A percentile compares a stretch with the other conserved stretches of the same genome.
phyloP scores from a whole-genome alignment of 2,797 vertebrate species.

The Pantherophis alleghaniensis region DNA sequence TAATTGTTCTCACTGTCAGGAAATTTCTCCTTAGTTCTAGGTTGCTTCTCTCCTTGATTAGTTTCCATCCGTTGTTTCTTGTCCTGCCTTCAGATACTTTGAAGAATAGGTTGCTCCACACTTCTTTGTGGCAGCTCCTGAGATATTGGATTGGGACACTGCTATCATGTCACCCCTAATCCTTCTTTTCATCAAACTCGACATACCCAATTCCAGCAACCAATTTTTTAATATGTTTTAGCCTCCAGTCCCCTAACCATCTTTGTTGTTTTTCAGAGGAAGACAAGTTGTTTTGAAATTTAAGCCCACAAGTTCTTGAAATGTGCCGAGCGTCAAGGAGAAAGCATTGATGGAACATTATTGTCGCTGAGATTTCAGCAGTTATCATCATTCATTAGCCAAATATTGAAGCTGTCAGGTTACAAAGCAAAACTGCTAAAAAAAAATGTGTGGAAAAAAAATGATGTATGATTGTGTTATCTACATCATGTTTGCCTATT shows the following conservation, averaged over 20 bases:
- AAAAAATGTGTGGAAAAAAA: neutral
- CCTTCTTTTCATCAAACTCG: neutral
- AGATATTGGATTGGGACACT: neutral
- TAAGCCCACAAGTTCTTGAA: neutral
- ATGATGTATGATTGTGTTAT: neutral
- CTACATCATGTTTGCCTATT: neutral
- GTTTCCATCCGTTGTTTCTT: neutral
- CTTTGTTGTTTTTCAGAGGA: neutral
- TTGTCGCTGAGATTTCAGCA: neutral
- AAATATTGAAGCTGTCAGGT: neutral
- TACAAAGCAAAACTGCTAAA: neutral
- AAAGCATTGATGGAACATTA: neutral
- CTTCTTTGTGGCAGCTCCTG: neutral
- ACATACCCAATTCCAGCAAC: neutral
- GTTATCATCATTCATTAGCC: slow-evolving; percentile 1
- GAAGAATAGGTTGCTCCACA: neutral
- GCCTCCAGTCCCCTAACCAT: neutral
- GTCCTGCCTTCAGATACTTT: neutral
- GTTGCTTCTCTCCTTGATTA: neutral
- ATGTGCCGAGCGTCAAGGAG: neutral
- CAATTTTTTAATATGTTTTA: neutral
- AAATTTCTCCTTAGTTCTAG: neutral
- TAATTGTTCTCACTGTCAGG: neutral
- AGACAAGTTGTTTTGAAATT: neutral
- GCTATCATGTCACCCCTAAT: neutral